These are phyloP conservation scores for Sminthopsis crassicaudata DNA, from an alignment of 2,113 vertebrate species.

Conservation along the genomic window DNA sequence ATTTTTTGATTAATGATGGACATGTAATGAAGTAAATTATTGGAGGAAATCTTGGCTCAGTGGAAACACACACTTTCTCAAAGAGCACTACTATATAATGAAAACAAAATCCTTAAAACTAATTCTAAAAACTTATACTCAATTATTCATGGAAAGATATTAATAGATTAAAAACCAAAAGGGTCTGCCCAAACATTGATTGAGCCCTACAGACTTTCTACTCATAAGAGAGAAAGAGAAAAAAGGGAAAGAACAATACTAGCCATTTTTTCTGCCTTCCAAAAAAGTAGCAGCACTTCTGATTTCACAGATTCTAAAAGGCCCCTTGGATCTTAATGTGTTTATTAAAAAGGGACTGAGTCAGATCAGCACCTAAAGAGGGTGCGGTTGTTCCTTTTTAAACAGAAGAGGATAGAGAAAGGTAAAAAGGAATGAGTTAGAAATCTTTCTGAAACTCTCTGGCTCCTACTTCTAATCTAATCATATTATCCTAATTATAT, in stretches of 20 bases:
- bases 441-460: too few species aligned
- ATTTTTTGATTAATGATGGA: background rate
- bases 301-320: background rate
- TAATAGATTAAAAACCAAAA: background rate
- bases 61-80: background rate
- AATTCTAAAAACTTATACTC: background rate
- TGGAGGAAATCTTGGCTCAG: background rate
- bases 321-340: background rate
- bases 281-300: background rate
- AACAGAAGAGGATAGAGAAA: background rate
- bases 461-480: background rate
- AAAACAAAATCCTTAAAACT: background rate
- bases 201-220: background rate
- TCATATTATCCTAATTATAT: background rate
- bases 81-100: background rate
- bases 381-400: background rate
- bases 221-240: background rate
- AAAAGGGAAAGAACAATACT: background rate
- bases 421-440: background rate
- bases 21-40: background rate
- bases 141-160: background rate
- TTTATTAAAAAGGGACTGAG: background rate
- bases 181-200: background rate
- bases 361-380: background rate
- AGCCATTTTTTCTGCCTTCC: background rate